phyloP scores from a whole-genome alignment of 2,113 vertebrate genomes.

The Zosterops japonicus region DNA sequence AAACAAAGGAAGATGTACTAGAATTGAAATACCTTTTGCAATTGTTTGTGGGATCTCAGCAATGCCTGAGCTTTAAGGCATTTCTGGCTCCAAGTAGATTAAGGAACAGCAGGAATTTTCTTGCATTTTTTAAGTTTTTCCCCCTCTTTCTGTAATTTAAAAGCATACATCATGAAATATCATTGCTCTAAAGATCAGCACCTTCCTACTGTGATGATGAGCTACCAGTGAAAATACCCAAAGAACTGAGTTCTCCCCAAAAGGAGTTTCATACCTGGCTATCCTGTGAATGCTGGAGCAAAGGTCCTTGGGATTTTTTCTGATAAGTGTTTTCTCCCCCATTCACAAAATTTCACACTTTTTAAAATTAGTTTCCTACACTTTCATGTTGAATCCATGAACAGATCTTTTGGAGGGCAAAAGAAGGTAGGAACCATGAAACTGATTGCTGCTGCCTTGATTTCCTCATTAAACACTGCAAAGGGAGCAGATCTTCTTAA shows the following conservation, averaged over 20 bases:
- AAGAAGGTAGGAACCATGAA: not conserved
- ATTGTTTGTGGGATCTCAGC: not conserved
- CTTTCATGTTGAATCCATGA: not conserved
- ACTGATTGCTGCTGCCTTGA: not conserved
- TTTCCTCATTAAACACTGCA: not conserved
- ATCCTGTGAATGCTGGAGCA: not conserved
- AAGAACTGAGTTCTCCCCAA: rapidly evolving
- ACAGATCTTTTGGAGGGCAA: not conserved
- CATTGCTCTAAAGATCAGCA: not conserved
- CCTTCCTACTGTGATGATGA: not conserved
- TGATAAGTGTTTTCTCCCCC: not conserved
- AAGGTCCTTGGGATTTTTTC: not conserved
- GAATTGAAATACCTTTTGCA: not conserved
- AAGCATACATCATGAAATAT: not conserved
- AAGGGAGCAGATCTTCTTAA: not conserved
- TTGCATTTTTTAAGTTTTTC: not conserved
- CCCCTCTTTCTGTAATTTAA: not conserved
- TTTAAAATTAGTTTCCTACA: not conserved
- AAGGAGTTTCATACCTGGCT: not conserved
- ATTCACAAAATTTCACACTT: not conserved
- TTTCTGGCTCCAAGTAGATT: constrained; percentile 28
- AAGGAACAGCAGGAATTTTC: not conserved
- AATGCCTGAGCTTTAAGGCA: not conserved
- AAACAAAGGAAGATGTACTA: not conserved
- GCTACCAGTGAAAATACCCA: not conserved